Percentiles rank a stretch among this genome's conserved stretches.
phyloP scores from a whole-genome alignment of 2,888 invertebrate genomes.

The Hypena proboscidalis region DNA sequence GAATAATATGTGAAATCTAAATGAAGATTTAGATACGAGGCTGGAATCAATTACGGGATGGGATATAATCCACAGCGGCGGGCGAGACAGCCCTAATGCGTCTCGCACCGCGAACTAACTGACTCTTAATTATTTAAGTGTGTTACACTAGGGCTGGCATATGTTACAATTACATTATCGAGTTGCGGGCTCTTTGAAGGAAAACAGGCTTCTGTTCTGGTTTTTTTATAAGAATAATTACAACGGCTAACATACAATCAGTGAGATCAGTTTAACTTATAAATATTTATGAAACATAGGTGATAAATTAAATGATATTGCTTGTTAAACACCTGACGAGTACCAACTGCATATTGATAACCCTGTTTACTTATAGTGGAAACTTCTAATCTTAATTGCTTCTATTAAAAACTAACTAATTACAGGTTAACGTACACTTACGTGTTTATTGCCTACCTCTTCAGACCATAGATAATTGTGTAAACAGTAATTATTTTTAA shows the following conservation, averaged over 20 bases:
- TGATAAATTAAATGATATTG: too few species aligned
- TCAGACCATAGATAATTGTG: constrained; percentile 37
- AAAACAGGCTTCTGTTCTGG: too few species aligned
- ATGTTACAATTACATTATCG: constrained; percentile 7
- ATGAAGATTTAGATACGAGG: constrained; percentile 39
- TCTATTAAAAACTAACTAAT: constrained; percentile 68
- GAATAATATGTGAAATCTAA: constrained; percentile 26
- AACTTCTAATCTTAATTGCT: constrained; percentile 43
- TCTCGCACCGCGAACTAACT: constrained; percentile 65
- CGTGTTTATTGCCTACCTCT: constrained; percentile 36
- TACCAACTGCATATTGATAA: not conserved
- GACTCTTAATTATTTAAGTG: constrained; percentile 73
- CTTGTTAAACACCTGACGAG: too few species aligned
- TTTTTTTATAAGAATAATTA: too few species aligned
- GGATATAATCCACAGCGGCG: constrained; percentile 37
- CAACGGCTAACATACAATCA: too few species aligned
- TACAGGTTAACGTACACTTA: constrained; percentile 66
- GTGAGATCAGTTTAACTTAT: too few species aligned
- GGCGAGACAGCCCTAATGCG: constrained; percentile 56
- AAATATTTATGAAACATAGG: too few species aligned
- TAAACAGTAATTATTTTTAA: constrained; percentile 47
- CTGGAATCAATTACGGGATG: constrained; percentile 34
- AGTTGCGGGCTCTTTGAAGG: not conserved
- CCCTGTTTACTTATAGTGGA: constrained; percentile 22
- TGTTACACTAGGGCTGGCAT: constrained; percentile 44